Percentiles rank a stretch among this genome's conserved stretches.
phyloP scores from a whole-genome alignment of 2,113 vertebrate genomes.

The Pangasianodon gigas region DNA sequence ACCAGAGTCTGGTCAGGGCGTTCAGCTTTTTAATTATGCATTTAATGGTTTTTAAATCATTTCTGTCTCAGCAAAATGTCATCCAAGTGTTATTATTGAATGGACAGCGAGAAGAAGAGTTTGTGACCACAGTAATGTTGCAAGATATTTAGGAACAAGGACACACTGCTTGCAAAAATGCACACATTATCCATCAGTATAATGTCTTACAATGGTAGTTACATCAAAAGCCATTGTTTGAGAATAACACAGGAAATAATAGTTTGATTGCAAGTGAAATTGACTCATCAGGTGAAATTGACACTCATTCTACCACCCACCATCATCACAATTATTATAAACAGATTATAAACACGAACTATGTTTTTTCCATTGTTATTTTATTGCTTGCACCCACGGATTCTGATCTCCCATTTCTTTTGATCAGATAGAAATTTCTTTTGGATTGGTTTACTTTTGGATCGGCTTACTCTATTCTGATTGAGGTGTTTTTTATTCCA shows the following conservation, averaged over 20 bases:
- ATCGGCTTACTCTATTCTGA: not conserved
- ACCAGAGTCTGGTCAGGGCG: not conserved
- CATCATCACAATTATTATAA: not conserved
- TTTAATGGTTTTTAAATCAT: not conserved
- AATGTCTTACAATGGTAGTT: not conserved
- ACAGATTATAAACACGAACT: not conserved
- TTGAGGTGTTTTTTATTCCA: not conserved
- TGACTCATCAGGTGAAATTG: not conserved
- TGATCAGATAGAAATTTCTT: not conserved
- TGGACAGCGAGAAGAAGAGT: not conserved
- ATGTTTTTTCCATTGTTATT: not conserved
- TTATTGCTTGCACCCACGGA: not conserved
- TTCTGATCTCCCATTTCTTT: not conserved
- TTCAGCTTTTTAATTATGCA: not conserved
- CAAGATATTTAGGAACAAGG: not conserved
- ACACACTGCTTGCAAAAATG: not conserved
- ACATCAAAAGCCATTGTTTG: not conserved
- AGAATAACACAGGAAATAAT: not conserved
- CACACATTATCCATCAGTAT: not conserved
- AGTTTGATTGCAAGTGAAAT: not conserved
- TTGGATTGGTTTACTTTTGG: not conserved
- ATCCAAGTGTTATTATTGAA: not conserved
- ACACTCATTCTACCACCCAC: not conserved
- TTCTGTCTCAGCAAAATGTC: not conserved
- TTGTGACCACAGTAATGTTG: not conserved